Conservation (phyloP, 1,140 invertebrate species). For the Philaenus spumarius region DNA sequence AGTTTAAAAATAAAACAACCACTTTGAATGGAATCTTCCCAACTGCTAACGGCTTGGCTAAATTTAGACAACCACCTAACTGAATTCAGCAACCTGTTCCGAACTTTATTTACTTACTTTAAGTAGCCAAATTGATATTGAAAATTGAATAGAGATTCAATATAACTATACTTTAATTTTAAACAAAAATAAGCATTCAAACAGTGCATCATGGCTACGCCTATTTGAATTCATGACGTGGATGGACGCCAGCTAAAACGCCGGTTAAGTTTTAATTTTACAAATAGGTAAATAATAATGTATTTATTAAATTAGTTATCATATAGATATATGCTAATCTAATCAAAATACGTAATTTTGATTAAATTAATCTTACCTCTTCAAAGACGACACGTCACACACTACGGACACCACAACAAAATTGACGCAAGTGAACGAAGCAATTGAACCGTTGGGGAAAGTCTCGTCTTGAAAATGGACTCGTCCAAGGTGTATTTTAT, state of each 20-base stretch:
- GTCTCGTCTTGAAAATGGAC: constrained; percentile 37
- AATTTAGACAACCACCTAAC: background rate
- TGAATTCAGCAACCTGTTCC: background rate
- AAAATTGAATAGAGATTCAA: no score
- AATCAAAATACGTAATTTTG: background rate
- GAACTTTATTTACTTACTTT: background rate
- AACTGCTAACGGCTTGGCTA: no score
- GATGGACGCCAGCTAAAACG: no score
- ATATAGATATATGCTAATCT: background rate
- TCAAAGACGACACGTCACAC: constrained; percentile 17
- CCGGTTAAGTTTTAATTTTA: no score
- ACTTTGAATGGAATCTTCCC: background rate
- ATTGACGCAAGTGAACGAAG: constrained; percentile 27
- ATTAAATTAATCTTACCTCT: background rate
- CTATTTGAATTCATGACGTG: no score
- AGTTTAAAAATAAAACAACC: background rate
- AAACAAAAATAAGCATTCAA: no score
- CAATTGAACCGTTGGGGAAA: constrained; percentile 21
- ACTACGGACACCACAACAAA: constrained; percentile 24
- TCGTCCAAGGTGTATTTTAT: constrained; percentile 31
- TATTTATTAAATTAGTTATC: no score
- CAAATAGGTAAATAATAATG: no score
- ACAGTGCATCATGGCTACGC: no score
- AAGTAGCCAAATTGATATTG: background rate
- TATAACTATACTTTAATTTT: no score